Conservation (phyloP, 1,140 invertebrate species). For the Ceratina australensis region DNA sequence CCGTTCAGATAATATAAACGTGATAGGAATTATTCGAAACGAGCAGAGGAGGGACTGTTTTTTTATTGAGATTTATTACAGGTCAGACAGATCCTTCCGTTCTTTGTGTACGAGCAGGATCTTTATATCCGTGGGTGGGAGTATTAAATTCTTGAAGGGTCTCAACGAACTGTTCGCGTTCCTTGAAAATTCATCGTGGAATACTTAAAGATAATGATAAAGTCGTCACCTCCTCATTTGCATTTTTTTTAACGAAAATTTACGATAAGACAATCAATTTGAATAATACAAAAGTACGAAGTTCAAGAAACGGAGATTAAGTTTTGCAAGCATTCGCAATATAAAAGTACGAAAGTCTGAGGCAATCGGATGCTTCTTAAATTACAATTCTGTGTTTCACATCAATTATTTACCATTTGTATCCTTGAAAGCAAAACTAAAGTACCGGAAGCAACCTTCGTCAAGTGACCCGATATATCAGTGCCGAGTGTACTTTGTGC, state of each 20-base stretch:
- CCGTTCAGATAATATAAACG: not conserved
- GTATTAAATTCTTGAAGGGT: not conserved
- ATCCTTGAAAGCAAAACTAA: too few relatives aligned
- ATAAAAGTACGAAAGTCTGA: too few relatives aligned
- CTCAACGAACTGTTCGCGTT: too few relatives aligned
- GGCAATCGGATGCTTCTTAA: too few relatives aligned
- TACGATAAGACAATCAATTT: too few relatives aligned
- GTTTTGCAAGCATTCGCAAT: too few relatives aligned
- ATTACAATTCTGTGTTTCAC: too few relatives aligned
- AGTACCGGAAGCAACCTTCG: too few relatives aligned
- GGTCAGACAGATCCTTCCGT: slow-evolving; percentile 15
- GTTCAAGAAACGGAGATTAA: too few relatives aligned
- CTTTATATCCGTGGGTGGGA: not conserved
- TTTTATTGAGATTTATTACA: slow-evolving; percentile 10
- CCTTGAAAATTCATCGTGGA: not conserved
- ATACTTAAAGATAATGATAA: not conserved
- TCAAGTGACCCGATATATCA: not conserved
- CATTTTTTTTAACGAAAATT: not conserved
- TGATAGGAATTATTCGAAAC: slow-evolving; percentile 8
- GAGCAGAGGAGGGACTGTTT: not conserved
- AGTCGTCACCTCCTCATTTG: not conserved
- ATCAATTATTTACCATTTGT: too few relatives aligned
- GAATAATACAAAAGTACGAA: too few relatives aligned
- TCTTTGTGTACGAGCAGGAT: not conserved
- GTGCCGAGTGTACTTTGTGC: too few relatives aligned